Evolutionary conservation across 2,797 vertebrate genomes (phyloP), one percentile per base, ranked within the genome.

Genomic region (Lagodon rhomboides): DNA sequence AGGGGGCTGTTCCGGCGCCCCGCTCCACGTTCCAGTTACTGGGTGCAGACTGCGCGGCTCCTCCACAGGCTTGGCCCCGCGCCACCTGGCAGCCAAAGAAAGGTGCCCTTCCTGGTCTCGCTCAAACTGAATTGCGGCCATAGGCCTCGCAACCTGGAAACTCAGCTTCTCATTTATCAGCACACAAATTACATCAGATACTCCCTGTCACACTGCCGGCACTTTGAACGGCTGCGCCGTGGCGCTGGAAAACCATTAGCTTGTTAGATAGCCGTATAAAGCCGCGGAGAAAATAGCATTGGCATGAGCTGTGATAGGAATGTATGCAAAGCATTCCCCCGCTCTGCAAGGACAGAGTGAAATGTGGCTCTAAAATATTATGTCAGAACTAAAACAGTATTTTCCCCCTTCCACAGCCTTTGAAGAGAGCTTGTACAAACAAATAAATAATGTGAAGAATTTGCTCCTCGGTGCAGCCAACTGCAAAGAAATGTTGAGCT

Each of bases 1-100:
- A 85, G 82, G 73, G 85, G 87, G 90, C 88, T 93, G 85, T 93
- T 93, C 90, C 85, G 88, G 88, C 73, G 22, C 90, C 91, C 63
- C 76, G 74, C 70, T 92, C 91, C 84, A 83, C 93, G 90, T 95
- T 95, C 91, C 92, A 94, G 93, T 95, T 94, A 94, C 93, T 93
- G 93, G 94, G 89, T 94, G 91, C 94, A 96, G 95, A 96, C 96
- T 96, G 85, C 72, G 16, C 62, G 95, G 95, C 95, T 96, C 95
- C 95, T 95, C 91, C 84, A 84, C 86, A 85, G 86, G 87, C 91
- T 94, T 96, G 96, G 96, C 95, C 73, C 58, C 0, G 10, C 80
- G 93, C 96, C 96, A 96, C 94, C 90, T 96, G 96, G 96, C 96
- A 96, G 85, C 89, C 91, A 94, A 95, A 96, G 91, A 96, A 96